Conservation (phyloP, 2,113 vertebrate genomes). For the Verasper variegatus region DNA sequence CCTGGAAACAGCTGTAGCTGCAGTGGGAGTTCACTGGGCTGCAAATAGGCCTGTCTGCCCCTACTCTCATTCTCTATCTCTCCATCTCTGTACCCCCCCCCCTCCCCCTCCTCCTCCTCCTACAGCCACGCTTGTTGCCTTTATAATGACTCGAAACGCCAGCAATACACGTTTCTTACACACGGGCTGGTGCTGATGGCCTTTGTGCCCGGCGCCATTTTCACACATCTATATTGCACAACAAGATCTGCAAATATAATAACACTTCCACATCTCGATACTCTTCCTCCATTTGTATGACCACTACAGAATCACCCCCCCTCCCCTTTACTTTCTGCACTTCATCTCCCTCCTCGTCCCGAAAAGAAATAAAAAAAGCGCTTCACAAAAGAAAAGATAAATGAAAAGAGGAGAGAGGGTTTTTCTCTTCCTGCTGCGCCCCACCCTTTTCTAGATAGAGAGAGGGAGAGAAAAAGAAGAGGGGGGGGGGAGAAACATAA, state of each 20-base stretch:
- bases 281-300: conserved; percentile 25
- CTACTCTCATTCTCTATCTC: conserved; percentile 18
- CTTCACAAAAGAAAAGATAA: conserved; percentile 74
- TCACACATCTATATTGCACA: conserved; percentile 1
- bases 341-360: conserved; percentile 55
- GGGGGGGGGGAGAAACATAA: conserved; percentile 89
- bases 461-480: conserved; percentile 55
- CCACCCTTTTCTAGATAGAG: conserved; percentile 79
- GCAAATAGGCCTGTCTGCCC: conserved; percentile 53
- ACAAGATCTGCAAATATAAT: conserved; percentile 42
- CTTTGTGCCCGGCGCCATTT: neutral
- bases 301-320: conserved; percentile 37
- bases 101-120: conserved; percentile 11
- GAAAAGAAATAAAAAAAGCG: conserved; percentile 65
- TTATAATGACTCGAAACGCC: conserved; percentile 38
- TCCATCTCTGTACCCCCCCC: conserved; percentile 23
- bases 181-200: too few species aligned
- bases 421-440: conserved; percentile 73
- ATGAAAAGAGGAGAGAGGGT: conserved; percentile 76
- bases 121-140: conserved; percentile 32
- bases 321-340: conserved; percentile 52
- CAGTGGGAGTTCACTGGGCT: conserved; percentile 68
- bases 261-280: conserved; percentile 15
- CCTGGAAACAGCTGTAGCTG: conserved; percentile 74
- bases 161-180: conserved; percentile 40